A percentile compares a stretch with the other conserved stretches of the same genome.
phyloP scores from a whole-genome alignment of 2,888 invertebrate genomes.

The Fragum sueziense region DNA sequence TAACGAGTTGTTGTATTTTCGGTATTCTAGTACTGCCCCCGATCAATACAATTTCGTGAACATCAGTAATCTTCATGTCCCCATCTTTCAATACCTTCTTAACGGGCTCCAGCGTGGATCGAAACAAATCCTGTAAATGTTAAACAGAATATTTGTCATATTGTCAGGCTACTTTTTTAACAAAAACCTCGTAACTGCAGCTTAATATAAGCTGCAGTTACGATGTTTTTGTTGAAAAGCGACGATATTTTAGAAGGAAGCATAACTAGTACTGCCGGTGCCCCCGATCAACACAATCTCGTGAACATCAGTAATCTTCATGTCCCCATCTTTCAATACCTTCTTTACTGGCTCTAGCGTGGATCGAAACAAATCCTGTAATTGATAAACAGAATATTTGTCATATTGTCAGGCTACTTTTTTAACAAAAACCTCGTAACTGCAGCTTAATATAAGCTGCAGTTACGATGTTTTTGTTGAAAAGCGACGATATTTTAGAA shows the following conservation, averaged over 20 bases:
- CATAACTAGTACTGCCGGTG: too few relatives aligned
- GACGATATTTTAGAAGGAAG: too few relatives aligned
- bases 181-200: too few relatives aligned
- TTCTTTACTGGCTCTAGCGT: conserved; percentile 97
- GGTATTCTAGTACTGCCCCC: conserved; percentile 99
- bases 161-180: too few relatives aligned
- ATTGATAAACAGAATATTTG: not conserved
- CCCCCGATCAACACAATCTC: conserved; percentile 99
- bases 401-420: too few relatives aligned
- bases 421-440: too few relatives aligned
- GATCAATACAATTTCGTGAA: conserved; percentile 99
- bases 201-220: too few relatives aligned
- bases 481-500: too few relatives aligned
- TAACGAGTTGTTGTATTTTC: conserved; percentile 89
- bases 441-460: too few relatives aligned
- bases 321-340: conserved; percentile 97
- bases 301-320: conserved; percentile 98
- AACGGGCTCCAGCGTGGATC: conserved; percentile 96
- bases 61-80: conserved; percentile 99
- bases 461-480: too few relatives aligned
- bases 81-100: conserved; percentile 98
- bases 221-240: too few relatives aligned
- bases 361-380: conserved; percentile 86
- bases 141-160: too few relatives aligned
- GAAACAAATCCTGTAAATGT: conserved; percentile 84